Conservation (phyloP, 1,140 invertebrate genomes). For the Zaprionus inermis region DNA sequence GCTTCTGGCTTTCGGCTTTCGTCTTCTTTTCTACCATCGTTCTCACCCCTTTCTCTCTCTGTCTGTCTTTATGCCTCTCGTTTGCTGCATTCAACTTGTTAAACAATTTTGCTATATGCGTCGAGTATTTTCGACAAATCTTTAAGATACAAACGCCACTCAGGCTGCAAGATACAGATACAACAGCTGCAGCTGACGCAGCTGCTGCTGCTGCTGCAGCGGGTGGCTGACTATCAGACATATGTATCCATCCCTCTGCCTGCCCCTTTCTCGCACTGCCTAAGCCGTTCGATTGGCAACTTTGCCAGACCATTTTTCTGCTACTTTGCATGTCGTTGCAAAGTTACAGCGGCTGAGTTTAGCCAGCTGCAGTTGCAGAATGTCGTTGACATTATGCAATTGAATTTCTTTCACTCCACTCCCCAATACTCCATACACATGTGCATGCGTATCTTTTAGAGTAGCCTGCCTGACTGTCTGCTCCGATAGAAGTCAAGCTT, state of each 20-base stretch:
- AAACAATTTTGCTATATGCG: slow-evolving; percentile 79
- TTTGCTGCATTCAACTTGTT: slow-evolving; percentile 72
- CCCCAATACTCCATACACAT: no score
- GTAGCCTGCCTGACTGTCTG: slow-evolving; percentile 17
- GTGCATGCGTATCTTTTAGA: slow-evolving; percentile 27
- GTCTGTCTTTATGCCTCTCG: slow-evolving; percentile 4
- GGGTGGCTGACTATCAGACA: no score
- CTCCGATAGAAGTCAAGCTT: slow-evolving; percentile 32
- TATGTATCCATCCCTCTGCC: slow-evolving; percentile 13
- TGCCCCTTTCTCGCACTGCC: not conserved
- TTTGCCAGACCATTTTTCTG: slow-evolving; percentile 80
- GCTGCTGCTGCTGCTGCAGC: no score
- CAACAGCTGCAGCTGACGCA: slow-evolving; percentile 32
- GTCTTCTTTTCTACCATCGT: not conserved
- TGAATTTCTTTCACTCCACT: slow-evolving; percentile 53
- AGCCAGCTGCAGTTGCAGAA: slow-evolving; percentile 4
- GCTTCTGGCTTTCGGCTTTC: slow-evolving; percentile 5
- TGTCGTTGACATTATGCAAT: slow-evolving; percentile 61
- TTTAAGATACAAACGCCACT: slow-evolving; percentile 50
- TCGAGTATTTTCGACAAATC: slow-evolving; percentile 73
- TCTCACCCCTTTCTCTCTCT: not conserved
- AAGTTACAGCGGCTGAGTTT: slow-evolving; percentile 59
- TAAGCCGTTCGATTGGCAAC: slow-evolving; percentile 60
- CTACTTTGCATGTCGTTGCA: slow-evolving; percentile 76
- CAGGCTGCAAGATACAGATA: slow-evolving; percentile 37